phyloP scores from a whole-genome alignment of 2,888 invertebrate genomes.

The Bhutanitis thaidina region DNA sequence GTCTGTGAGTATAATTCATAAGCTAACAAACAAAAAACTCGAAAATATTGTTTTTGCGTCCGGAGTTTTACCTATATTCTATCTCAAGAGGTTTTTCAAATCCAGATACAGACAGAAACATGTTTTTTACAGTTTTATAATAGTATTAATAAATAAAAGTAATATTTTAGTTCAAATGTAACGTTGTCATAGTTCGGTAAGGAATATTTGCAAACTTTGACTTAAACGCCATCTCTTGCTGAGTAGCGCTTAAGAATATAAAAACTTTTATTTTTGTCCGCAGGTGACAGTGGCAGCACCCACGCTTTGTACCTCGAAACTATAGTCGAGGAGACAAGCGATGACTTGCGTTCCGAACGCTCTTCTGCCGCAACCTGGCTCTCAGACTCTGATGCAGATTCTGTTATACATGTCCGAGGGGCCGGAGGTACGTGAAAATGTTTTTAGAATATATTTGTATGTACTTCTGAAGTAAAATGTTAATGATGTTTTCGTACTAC shows the following conservation, averaged over 20 bases:
- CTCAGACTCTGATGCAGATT: constrained; percentile 89
- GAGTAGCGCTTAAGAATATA: constrained; percentile 19
- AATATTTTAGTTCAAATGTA: too few species aligned
- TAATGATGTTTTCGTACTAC: neutral
- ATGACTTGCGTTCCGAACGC: constrained; percentile 88
- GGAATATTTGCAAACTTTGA: too few species aligned
- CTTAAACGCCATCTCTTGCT: constrained; percentile 41
- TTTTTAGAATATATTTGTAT: neutral
- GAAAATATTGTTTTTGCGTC: too few species aligned
- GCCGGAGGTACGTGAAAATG: constrained; percentile 45
- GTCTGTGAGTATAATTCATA: too few species aligned
- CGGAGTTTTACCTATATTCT: too few species aligned
- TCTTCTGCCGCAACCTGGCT: constrained; percentile 82
- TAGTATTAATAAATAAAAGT: too few species aligned
- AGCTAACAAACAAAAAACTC: too few species aligned
- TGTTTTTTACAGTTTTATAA: too few species aligned
- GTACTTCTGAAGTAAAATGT: too few species aligned
- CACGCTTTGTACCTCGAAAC: constrained; percentile 89
- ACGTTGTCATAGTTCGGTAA: too few species aligned
- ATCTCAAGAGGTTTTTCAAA: too few species aligned
- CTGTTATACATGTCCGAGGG: constrained; percentile 86
- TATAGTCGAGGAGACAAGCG: constrained; percentile 93
- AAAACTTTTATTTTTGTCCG: constrained; percentile 26
- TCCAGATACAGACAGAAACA: too few species aligned
- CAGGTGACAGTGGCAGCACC: constrained; percentile 72